Evolutionary conservation across 2,113 vertebrate species (phyloP).

Genomic region (Clarias gariepinus): DNA sequence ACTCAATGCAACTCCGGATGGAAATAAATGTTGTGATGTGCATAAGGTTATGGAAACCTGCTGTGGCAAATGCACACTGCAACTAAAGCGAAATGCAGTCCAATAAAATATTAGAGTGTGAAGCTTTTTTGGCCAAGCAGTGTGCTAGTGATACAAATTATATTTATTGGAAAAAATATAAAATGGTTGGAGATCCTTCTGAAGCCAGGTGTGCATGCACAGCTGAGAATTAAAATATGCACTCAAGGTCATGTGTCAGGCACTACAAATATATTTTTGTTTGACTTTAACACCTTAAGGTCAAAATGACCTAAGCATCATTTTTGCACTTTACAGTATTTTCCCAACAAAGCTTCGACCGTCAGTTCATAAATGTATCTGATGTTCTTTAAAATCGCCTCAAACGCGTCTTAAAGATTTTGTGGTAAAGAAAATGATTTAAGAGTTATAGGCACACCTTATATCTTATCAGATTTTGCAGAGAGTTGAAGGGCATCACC

Average conservation of each 20-base stretch:
- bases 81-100: too few species aligned
- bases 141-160: background rate
- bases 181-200: background rate
- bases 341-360: background rate
- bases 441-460: background rate
- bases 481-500: slow-evolving; percentile 46
- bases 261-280: background rate
- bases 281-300: background rate
- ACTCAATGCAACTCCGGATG: too few species aligned
- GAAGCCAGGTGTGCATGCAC: background rate
- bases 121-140: too few species aligned
- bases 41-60: too few species aligned
- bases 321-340: slow-evolving; percentile 2
- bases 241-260: background rate
- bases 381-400: background rate
- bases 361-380: background rate
- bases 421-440: too few species aligned
- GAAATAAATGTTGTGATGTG: too few species aligned
- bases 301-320: background rate
- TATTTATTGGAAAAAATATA: background rate
- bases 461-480: slow-evolving; percentile 47
- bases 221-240: background rate
- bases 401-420: background rate
- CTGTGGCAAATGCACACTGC: too few species aligned
- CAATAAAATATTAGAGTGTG: too few species aligned